A percentile compares a stretch with the other conserved stretches of the same genome.
phyloP scores from a whole-genome alignment of 35 echinoderm and acorn worm genomes.

The Anneissia japonica region DNA sequence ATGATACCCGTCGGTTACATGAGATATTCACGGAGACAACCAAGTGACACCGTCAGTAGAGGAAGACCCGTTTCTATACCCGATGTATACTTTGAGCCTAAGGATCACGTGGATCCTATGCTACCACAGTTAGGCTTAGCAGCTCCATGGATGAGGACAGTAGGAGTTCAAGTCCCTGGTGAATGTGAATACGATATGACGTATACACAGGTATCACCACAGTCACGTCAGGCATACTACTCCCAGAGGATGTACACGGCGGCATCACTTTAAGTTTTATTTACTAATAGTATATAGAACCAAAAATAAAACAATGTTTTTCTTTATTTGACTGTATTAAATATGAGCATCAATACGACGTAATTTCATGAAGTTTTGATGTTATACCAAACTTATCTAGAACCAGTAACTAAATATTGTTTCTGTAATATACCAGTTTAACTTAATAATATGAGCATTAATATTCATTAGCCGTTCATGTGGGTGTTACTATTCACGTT shows the following conservation, averaged over 20 bases:
- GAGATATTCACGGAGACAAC: background rate
- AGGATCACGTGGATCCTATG: background rate
- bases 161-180: background rate
- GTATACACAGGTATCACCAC: background rate
- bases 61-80: background rate
- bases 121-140: background rate
- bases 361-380: too few relatives aligned
- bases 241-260: background rate
- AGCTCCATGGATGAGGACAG: constrained; percentile 1
- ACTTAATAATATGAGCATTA: too few relatives aligned
- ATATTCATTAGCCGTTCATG: too few relatives aligned
- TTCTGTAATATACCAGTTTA: too few relatives aligned
- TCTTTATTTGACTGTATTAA: too few relatives aligned
- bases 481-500: too few relatives aligned
- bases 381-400: too few relatives aligned
- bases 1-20: background rate
- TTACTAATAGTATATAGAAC: too few relatives aligned
- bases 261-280: background rate
- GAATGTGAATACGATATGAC: background rate
- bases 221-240: background rate
- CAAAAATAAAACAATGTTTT: too few relatives aligned
- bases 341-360: too few relatives aligned
- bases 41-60: background rate
- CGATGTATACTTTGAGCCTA: background rate
- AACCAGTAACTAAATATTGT: too few relatives aligned